Percentiles rank a stretch among this genome's conserved stretches.
Conservation (phyloP, 2,113 vertebrate species). For the Percina caprodes region DNA sequence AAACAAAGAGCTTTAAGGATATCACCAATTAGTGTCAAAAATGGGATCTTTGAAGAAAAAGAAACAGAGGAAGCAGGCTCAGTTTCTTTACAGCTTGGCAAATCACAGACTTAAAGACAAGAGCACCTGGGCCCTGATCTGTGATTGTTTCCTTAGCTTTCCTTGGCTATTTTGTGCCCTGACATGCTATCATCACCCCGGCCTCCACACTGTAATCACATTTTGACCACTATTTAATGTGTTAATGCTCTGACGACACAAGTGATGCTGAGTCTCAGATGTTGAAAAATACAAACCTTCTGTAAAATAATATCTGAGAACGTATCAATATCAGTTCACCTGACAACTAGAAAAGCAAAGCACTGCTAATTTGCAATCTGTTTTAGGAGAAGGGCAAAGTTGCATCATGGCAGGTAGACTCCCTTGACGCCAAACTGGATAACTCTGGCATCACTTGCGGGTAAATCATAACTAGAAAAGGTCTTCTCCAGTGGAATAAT, state of each 20-base stretch:
- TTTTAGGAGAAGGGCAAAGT: slow-evolving; percentile 36
- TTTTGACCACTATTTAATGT: slow-evolving; percentile 47
- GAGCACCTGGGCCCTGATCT: slow-evolving; percentile 44
- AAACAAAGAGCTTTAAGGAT: slow-evolving; percentile 26
- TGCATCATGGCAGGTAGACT: slow-evolving; percentile 25
- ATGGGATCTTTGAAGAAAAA: background rate
- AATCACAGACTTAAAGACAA: slow-evolving; percentile 2
- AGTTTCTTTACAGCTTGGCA: slow-evolving; percentile 21
- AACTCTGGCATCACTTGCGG: slow-evolving; percentile 33
- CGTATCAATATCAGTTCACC: slow-evolving; percentile 40
- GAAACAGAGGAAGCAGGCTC: slow-evolving; percentile 14
- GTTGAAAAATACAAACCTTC: slow-evolving; percentile 47
- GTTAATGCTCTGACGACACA: slow-evolving; percentile 31
- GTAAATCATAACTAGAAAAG: slow-evolving; percentile 36
- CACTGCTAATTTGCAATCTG: slow-evolving; percentile 35
- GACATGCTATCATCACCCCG: slow-evolving; percentile 54
- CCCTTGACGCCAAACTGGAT: slow-evolving; percentile 17
- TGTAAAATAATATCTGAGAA: slow-evolving; percentile 44
- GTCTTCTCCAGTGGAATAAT: slow-evolving; percentile 31
- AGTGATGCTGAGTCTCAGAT: slow-evolving; percentile 19
- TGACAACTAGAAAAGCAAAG: slow-evolving; percentile 46
- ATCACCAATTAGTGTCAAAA: slow-evolving; percentile 41
- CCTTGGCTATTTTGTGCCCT: slow-evolving; percentile 37
- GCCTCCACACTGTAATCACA: slow-evolving; percentile 51
- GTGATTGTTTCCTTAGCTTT: slow-evolving; percentile 58